Evolutionary conservation across 2,113 vertebrate species (phyloP), one percentile per base, ranked within the genome.

Genomic region (Neoarius graeffei): DNA sequence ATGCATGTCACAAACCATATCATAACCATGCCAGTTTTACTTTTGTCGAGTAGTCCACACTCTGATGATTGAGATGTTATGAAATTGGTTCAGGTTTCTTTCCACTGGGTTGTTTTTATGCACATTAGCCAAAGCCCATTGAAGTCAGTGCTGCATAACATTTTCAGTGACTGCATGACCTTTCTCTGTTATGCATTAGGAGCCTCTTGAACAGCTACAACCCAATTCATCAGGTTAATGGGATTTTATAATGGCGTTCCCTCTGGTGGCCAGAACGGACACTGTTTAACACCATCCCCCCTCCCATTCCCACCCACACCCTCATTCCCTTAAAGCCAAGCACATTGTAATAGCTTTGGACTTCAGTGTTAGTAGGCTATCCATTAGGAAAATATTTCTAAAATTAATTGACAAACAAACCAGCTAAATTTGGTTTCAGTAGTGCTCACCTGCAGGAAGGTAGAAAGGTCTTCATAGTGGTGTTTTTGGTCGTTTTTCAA

Each of bases 211-310:
- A 66, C 86, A 69, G 82, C 88, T 84, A 89, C 86, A 86, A 56
- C 76, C 84, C 84, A 89, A 88, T 91, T 89, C 86, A 91, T 90
- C 89, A 90, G 84, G 84, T 85, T 89, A 89, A 90, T 91, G 84
- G 86, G 74, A 83, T 89, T 88, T 89, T 88, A 86, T 90, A 88
- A 42, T 81, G 85, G 27, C 56, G 62, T 83, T 89, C 85, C 50
- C 77, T 88, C 86, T 90, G 60, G 85, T 91, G 88, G 84, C 67
- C 69, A 83, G 83, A 87, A 88, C 67, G 66, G 77, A 84, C 85
- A 85, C 50, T 50, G 35, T 88, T 87, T 86, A 76, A 76, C 48
- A 17, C 64, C 35, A 2, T 2, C 35, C 42, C 42, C 42, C 42
- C 3, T 4, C 42, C 42, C 42, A 42, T 42, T 42, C 42, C 42